Evolutionary conservation across 2,113 vertebrate species (phyloP), one percentile per base, ranked within the genome.

Genomic region (Menura novaehollandiae): DNA sequence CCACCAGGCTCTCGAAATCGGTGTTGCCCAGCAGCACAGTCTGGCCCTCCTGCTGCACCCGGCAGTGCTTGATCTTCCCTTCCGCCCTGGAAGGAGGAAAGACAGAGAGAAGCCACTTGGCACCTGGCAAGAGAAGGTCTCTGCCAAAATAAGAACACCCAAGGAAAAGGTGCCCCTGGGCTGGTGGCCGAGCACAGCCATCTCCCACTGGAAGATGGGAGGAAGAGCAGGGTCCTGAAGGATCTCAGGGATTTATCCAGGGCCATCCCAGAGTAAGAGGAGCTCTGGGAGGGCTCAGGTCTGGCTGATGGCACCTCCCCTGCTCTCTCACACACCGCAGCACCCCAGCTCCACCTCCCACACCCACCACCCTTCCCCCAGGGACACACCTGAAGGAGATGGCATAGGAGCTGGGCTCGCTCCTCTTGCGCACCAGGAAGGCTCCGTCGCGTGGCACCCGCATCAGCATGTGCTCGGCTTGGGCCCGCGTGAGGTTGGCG

Each of bases 381-480:
- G 16, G 53, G 10, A 66, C 98, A 83, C 93, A 99, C 99, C 99
- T 98, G 98, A 99, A 99, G 72, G 99, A 99, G 97, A 99, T 99
- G 89, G 99, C 99, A 2, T 99, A 99, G 13, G 99, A 99, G 97
- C 99, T 99, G 91, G 99, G 97, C 91, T 99, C 99, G 0, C 98
- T 98, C 95, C 99, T 99, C 92, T 99, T 99, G 96, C 99, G 98
- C 89, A 99, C 99, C 39, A 99, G 98, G 95, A 99, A 99, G 90
- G 99, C 99, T 47, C 99, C 99, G 0, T 99, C 99, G 1, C 99
- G 98, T 2, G 99, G 99, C 10, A 99, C 99, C 37, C 99, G 97
- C 99, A 99, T 99, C 94, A 99, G 97, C 99, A 99, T 99, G 97
- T 99, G 99, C 95, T 99, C 99, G 0, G 99, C 99, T 23, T 99